Evolutionary conservation across 1,140 invertebrate genomes (phyloP).

Genomic region (Lepidostoma basale): DNA sequence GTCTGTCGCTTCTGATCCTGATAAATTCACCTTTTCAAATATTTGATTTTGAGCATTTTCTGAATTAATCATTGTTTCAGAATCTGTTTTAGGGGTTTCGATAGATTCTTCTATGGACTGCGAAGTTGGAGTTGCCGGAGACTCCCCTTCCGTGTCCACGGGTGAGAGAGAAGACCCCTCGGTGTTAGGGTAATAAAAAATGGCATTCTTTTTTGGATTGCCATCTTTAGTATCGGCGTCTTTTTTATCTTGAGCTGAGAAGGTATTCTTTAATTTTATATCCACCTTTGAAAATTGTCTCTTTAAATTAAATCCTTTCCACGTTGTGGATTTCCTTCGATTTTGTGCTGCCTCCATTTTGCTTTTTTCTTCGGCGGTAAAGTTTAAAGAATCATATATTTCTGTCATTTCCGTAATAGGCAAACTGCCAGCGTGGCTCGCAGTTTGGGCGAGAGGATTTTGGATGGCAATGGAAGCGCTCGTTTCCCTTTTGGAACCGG

Average conservation of each 20-base stretch:
- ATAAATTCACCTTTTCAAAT: too few relatives aligned
- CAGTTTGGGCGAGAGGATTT: conserved; percentile 2
- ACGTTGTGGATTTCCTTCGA: conserved; percentile 66
- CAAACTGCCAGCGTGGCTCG: conserved; percentile 49
- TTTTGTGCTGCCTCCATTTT: conserved; percentile 48
- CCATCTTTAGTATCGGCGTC: conserved; percentile 47
- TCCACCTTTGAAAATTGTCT: conserved; percentile 81
- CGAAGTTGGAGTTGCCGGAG: background rate
- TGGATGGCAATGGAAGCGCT: conserved; percentile 31
- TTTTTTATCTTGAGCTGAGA: conserved; percentile 58
- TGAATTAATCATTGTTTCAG: conserved; percentile 25
- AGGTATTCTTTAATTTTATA: conserved; percentile 75
- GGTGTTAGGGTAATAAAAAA: conserved; percentile 56
- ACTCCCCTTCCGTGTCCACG: conserved; percentile 47
- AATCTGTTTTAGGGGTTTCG: conserved; percentile 36
- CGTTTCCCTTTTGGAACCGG: conserved; percentile 42
- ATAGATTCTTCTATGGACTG: conserved; percentile 21
- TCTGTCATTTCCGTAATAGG: conserved; percentile 37
- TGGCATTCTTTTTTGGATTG: conserved; percentile 52
- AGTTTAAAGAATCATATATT: conserved; percentile 34
- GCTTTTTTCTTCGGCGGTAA: conserved; percentile 44
- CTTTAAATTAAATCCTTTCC: conserved; percentile 78
- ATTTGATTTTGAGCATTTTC: background rate
- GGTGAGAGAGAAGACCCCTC: conserved; percentile 54
- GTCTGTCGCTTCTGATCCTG: conserved; percentile 1